Conservation (phyloP, 2,113 vertebrate genomes). For the Equus przewalskii region DNA sequence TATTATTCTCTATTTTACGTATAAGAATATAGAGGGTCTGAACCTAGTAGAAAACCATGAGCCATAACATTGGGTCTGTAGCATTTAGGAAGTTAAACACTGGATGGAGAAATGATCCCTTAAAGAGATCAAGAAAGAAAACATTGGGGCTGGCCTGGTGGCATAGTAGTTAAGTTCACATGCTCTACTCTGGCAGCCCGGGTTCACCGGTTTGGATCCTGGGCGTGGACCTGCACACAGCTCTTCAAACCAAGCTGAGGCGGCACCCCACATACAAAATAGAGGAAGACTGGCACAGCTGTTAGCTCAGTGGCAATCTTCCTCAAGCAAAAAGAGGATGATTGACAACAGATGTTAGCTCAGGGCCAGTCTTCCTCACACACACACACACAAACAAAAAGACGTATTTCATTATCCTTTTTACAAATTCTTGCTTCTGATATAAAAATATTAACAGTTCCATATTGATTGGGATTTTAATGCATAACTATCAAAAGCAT, state of each 20-base stretch:
- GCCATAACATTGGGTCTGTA: neutral
- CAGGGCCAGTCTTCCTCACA: too few relatives aligned
- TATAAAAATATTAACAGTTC: neutral
- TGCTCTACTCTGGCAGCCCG: too few relatives aligned
- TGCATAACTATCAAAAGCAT: neutral
- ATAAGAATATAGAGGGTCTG: neutral
- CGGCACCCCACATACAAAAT: too few relatives aligned
- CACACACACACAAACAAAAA: too few relatives aligned
- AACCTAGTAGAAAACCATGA: neutral
- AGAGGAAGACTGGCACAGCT: too few relatives aligned
- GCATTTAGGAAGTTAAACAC: neutral
- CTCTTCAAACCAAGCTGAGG: too few relatives aligned
- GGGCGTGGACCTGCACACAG: too few relatives aligned
- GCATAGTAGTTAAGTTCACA: too few relatives aligned
- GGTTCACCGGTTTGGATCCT: too few relatives aligned
- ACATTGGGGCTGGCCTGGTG: neutral
- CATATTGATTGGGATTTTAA: neutral
- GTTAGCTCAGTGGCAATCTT: too few relatives aligned
- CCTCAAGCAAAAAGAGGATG: too few relatives aligned
- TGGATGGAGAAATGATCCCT: neutral
- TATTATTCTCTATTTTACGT: neutral
- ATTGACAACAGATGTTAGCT: too few relatives aligned
- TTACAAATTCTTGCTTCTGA: neutral
- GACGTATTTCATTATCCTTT: neutral
- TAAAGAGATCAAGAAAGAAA: neutral